These are phyloP conservation scores for Columba guinea DNA, from an alignment of 2,797 vertebrate species.

Conservation along the genomic window DNA sequence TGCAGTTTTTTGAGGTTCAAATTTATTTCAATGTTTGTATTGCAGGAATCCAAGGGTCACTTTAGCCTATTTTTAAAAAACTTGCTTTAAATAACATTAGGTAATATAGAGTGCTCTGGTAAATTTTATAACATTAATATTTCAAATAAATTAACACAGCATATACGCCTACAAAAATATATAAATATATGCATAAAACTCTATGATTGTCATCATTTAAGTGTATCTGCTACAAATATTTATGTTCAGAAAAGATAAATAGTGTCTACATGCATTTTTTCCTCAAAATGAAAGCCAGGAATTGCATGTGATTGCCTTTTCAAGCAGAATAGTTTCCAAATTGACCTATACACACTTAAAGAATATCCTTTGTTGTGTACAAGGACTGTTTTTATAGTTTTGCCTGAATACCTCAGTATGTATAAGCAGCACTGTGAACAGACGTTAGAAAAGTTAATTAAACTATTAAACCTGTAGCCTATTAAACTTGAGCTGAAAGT, in stretches of 20 bases:
- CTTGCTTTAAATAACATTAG: neutral
- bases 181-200: neutral
- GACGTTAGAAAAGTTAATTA: slow-evolving; percentile 11
- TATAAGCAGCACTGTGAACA: neutral
- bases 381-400: neutral
- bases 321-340: neutral
- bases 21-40: neutral
- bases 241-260: slow-evolving; percentile 2
- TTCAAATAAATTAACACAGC: slow-evolving; percentile 27
- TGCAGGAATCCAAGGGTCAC: neutral
- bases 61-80: neutral
- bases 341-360: neutral
- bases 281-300: neutral
- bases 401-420: neutral
- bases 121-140: neutral
- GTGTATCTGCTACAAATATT: neutral
- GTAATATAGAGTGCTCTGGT: neutral
- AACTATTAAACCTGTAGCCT: neutral
- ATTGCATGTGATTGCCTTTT: neutral
- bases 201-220: neutral
- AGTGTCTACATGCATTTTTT: neutral
- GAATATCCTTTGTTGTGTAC: neutral
- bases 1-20: neutral
- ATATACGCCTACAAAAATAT: neutral
- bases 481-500: slow-evolving; percentile 9